Evolutionary conservation across 1,140 invertebrate species (phyloP), one percentile per base, ranked within the genome.

Genomic region (Nasonia giraulti): DNA sequence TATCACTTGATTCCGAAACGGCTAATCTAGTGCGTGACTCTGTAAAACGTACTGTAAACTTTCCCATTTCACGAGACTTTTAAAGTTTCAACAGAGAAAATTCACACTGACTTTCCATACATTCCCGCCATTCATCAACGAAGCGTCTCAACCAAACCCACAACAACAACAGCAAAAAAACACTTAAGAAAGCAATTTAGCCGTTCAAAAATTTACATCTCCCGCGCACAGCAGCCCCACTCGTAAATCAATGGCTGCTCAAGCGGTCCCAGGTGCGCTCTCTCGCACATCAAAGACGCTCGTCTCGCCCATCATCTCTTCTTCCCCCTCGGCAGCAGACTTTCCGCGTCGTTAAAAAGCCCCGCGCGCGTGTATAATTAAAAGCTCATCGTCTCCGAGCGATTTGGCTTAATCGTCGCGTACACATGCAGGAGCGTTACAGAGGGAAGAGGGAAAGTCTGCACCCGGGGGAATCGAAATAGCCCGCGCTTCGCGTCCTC

Each of bases 221-320:
- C 55, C 20, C 50, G 2, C 20, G 55, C 55, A n/a, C 17, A 62
- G 55, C 55, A 62, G 20, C 55, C 20, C 5, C 55, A 62, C 55
- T 71, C 68, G 23, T 71, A 71, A 27, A 27, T 33, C 68, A 71
- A 33, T 71, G 23, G 31, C 68, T 71, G 23, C 27, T 71, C 68
- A 33, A 33, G 68, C 27, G 31, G 23, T 71, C 55, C 55, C 55
- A 62, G 55, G 55, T 62, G 55, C 31, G 23, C 23, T 71, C 27
- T n/a, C 27, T n/a, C 68, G 27, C 68, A 71, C 68, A 71, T 71
- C 68, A 71, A 71, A 71, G 68, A 62, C 55, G 55, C 20, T 71
- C 8, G 27, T 31, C 68, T 33, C 27, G 27, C 23, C 0, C 50
- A 55, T 55, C 14, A 55, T 55, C 50, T 62, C 55, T 62, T 62